Percentiles rank a stretch among this genome's conserved stretches.
phyloP scores from a whole-genome alignment of 1,140 invertebrate species.

The Palaemon carinicauda region DNA sequence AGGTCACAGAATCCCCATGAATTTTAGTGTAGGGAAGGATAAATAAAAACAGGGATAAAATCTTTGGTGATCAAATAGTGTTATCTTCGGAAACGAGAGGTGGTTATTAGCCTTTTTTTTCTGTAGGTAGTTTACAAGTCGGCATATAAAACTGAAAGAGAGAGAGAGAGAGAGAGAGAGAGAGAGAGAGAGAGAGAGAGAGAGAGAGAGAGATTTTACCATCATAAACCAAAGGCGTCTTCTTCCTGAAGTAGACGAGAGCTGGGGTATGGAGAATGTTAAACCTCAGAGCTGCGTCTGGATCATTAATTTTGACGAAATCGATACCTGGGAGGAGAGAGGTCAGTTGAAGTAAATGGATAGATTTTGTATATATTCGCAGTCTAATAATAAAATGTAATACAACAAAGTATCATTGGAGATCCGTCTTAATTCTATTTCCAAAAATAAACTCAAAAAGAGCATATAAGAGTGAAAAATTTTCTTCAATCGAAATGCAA shows the following conservation, averaged over 20 bases:
- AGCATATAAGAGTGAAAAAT: background rate
- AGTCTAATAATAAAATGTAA: background rate
- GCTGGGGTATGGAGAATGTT: slow-evolving; percentile 82
- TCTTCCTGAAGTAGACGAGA: slow-evolving; percentile 89
- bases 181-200: background rate
- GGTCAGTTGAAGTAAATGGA: background rate
- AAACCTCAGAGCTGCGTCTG: slow-evolving; percentile 82
- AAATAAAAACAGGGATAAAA: too few relatives aligned
- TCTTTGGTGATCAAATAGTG: too few relatives aligned
- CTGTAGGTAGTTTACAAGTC: too few relatives aligned
- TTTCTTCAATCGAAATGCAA: too few relatives aligned
- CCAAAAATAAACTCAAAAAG: too few relatives aligned
- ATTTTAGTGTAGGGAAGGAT: too few relatives aligned
- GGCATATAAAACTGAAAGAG: background rate
- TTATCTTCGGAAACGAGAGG: too few relatives aligned
- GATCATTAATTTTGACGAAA: slow-evolving; percentile 91
- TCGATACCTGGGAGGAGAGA: slow-evolving; percentile 73
- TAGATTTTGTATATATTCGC: background rate
- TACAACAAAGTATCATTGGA: too few relatives aligned
- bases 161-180: background rate
- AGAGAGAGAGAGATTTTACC: slow-evolving; percentile 65
- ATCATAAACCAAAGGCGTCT: slow-evolving; percentile 86
- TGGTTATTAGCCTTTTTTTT: too few relatives aligned
- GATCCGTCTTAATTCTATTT: too few relatives aligned
- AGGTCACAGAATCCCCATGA: too few relatives aligned